These are phyloP conservation scores for Drosophila setosimentum DNA, from an alignment of 2,888 invertebrate genomes.

Conservation along the genomic window DNA sequence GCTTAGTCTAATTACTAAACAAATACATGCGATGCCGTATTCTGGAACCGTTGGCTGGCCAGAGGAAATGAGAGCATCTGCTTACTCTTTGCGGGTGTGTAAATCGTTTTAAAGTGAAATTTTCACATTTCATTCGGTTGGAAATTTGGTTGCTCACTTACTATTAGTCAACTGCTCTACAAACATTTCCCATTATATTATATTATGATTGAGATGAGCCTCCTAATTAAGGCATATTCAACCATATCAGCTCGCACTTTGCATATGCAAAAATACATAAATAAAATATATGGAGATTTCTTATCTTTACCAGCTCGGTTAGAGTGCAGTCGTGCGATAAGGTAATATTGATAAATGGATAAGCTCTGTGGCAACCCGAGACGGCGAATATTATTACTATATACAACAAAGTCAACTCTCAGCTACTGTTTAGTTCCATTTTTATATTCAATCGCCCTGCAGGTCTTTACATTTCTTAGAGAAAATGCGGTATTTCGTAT, in stretches of 20 bases:
- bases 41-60: background rate
- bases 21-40: background rate
- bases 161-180: background rate
- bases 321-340: slow-evolving; percentile 31
- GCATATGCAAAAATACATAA: background rate
- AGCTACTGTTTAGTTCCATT: slow-evolving; percentile 44
- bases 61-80: background rate
- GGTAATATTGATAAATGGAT: slow-evolving; percentile 44
- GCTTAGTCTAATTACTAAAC: too few species aligned
- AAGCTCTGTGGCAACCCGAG: slow-evolving; percentile 12
- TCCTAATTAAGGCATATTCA: background rate
- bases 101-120: background rate
- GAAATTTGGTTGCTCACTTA: background rate
- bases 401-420: slow-evolving; percentile 2
- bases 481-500: slow-evolving; percentile 23
- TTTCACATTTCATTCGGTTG: background rate
- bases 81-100: background rate
- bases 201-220: background rate
- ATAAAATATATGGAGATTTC: background rate
- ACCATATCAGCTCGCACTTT: background rate
- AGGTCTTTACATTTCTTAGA: slow-evolving; percentile 1
- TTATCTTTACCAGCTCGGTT: slow-evolving; percentile 11
- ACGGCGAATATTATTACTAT: slow-evolving; percentile 6
- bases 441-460: slow-evolving; percentile 20
- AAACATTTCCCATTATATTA: background rate